Conservation (phyloP, 2,797 vertebrate species). For the Leuciscus waleckii region DNA sequence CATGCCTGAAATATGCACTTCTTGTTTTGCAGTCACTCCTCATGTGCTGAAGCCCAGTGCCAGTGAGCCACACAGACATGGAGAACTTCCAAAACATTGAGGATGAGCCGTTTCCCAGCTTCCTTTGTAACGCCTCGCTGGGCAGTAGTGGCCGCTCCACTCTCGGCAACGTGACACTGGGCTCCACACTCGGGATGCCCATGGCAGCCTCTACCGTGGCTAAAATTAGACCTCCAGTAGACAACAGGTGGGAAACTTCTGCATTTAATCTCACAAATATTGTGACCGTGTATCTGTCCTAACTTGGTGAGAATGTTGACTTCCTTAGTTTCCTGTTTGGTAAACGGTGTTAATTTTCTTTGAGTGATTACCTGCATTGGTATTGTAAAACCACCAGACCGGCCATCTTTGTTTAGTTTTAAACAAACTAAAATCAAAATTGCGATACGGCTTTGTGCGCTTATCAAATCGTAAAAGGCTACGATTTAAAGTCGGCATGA, state of each 20-base stretch:
- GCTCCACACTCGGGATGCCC: conserved; percentile 89
- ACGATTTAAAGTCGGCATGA: neutral
- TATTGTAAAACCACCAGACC: neutral
- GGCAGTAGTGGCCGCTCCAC: conserved; percentile 76
- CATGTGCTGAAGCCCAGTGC: conserved; percentile 43
- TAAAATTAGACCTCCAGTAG: conserved; percentile 78
- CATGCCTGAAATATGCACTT: neutral
- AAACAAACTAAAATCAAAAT: neutral
- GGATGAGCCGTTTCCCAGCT: conserved; percentile 92
- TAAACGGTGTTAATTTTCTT: neutral
- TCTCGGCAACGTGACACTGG: conserved; percentile 86
- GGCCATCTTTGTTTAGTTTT: neutral
- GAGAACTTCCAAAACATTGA: conserved; percentile 86
- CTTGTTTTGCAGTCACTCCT: neutral
- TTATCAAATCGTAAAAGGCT: neutral
- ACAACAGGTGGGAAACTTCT: conserved; percentile 82
- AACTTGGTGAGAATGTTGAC: conserved; percentile 24
- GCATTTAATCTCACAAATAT: neutral
- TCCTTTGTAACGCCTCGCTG: conserved; percentile 80
- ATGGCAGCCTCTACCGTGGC: conserved; percentile 95
- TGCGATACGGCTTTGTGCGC: too few relatives aligned
- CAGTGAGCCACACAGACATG: conserved; percentile 61
- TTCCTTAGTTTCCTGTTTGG: conserved; percentile 21
- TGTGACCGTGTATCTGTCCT: conserved; percentile 31
- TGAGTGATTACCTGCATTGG: neutral